These are phyloP conservation scores for Ditula angustiorana DNA, from an alignment of 2,888 invertebrate species.

Conservation along the genomic window DNA sequence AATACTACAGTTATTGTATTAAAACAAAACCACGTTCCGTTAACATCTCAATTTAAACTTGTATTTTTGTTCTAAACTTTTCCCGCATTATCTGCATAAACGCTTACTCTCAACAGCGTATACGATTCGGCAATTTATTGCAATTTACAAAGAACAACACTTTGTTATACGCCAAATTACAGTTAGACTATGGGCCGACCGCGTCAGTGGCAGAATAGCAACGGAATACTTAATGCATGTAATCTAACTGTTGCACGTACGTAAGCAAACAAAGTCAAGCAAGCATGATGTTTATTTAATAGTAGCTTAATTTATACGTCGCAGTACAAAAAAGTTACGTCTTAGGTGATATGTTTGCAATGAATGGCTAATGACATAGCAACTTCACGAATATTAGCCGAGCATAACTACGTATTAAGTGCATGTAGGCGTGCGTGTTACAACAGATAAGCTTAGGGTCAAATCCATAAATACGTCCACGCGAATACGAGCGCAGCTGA, in stretches of 20 bases:
- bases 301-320: constrained; percentile 12
- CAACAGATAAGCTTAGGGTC: constrained; percentile 25
- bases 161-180: constrained; percentile 10
- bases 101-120: background rate
- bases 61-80: background rate
- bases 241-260: constrained; percentile 29
- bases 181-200: constrained; percentile 15
- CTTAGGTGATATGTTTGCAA: constrained; percentile 16
- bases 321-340: constrained; percentile 17
- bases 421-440: constrained; percentile 14
- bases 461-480: constrained; percentile 30
- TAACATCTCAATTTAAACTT: background rate
- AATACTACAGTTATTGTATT: constrained; percentile 37
- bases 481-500: constrained; percentile 10
- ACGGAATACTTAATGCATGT: constrained; percentile 26
- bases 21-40: constrained; percentile 27
- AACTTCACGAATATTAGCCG: background rate
- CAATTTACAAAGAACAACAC: background rate
- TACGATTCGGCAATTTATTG: background rate
- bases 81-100: background rate
- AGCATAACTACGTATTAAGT: background rate
- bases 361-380: background rate
- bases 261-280: constrained; percentile 19
- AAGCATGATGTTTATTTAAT: constrained; percentile 29
- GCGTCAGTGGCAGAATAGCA: constrained; percentile 15